A percentile compares a stretch with the other conserved stretches of the same genome.
phyloP scores from a whole-genome alignment of 1,140 invertebrate species.

The Euura saliciscinereae region DNA sequence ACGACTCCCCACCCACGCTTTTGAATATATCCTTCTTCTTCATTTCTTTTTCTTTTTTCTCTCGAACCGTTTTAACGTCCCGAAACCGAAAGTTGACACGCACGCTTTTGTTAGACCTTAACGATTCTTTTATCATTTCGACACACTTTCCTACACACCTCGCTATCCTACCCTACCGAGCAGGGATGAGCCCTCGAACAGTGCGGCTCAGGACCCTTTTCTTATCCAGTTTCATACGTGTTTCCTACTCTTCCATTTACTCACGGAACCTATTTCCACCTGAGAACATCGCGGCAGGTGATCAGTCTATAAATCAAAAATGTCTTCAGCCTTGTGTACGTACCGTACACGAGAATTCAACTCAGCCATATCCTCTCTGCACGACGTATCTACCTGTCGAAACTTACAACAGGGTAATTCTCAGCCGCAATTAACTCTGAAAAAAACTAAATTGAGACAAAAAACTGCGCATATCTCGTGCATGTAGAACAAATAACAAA shows the following conservation, averaged over 20 bases:
- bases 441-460: background rate
- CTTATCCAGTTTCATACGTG: background rate
- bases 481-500: background rate
- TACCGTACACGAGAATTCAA: background rate
- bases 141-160: constrained; percentile 38
- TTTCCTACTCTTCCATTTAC: constrained; percentile 14
- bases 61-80: background rate
- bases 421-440: background rate
- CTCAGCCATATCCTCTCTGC: background rate
- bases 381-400: no score
- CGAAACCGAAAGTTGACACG: constrained; percentile 37
- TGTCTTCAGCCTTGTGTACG: background rate
- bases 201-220: background rate
- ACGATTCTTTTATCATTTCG: constrained; percentile 45
- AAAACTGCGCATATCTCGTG: background rate
- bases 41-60: background rate
- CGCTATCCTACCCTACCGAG: background rate
- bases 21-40: constrained; percentile 17
- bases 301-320: constrained; percentile 5
- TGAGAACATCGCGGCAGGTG: constrained; percentile 6
- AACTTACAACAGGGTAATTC: background rate
- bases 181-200: background rate
- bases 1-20: constrained; percentile 34
- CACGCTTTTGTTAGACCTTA: constrained; percentile 23
- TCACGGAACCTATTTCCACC: constrained; percentile 13